Base-by-base conservation (phyloP, 2,888 invertebrate genomes). In the Teleiodes luculella region DNA sequence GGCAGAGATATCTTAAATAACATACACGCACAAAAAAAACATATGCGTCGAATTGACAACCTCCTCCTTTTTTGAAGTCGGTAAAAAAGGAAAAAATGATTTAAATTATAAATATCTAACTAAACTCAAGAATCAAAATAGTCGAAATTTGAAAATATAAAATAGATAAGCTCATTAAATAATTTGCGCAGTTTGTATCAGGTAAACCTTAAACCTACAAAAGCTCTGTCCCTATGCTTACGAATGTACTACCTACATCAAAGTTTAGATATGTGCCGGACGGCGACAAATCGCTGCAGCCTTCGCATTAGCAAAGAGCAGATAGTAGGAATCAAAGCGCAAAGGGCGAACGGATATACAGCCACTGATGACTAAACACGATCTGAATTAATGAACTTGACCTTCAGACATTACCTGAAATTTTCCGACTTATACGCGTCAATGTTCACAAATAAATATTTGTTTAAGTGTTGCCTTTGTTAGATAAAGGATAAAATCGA, bases 211-310 rank as follows among this genome's bases (percentile, higher is more conserved):
- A n/a, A n/a, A n/a, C n/a, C n/a, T 4, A 24, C 24, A 28, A 6
- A 24, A n/a, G 20, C n/a, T 18, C 1, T 6, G 24, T n/a, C 1
- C 28, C n/a, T 43, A n/a, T 50, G 3, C 14, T 0, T 37, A 45
- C 65, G 72, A 77, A 58, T 68, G 75, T 84, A 24, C 24, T 84
- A 24, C 24, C 24, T 24, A 76, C 76, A 74, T 80, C 74, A 80
- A 77, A 78, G 75, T 72, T 75, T 74, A 82, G 82, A 82, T 82
- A 80, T 73, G 75, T 81, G 70, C 76, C 74, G 75, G 83, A 78
- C 77, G 78, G 70, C 78, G 83, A 87, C 86, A 86, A 86, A 87
- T 87, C 77, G 84, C 70, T 83, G 71, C 77, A 71, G 72, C 74
- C 77, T 79, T 81, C 78, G 69, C 81, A 79, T 82, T 79, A 72